Evolutionary conservation across 2,113 vertebrate genomes (phyloP).

Genomic region (Podocnemis expansa): DNA sequence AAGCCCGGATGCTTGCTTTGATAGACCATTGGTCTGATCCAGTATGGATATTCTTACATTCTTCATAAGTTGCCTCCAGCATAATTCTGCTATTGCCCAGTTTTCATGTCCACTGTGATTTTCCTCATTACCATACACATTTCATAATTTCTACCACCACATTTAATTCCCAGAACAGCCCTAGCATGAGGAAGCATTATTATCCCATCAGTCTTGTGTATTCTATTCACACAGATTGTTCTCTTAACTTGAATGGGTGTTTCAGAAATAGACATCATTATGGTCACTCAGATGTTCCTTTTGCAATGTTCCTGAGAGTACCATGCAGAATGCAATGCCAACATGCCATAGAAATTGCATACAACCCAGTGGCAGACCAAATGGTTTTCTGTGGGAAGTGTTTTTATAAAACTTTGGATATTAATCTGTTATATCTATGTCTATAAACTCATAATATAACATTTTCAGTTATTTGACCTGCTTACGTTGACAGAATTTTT

Average conservation of each 20-base stretch:
- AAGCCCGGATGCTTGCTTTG: too few relatives aligned
- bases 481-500: slow-evolving; percentile 43
- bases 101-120: not conserved
- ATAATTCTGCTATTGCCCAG: too few relatives aligned
- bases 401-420: slow-evolving; percentile 19
- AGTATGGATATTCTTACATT: too few relatives aligned
- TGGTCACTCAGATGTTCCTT: slow-evolving; percentile 2
- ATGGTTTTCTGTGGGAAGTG: slow-evolving; percentile 7
- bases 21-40: too few relatives aligned
- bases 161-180: not conserved
- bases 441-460: slow-evolving; percentile 26
- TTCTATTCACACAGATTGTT: not conserved
- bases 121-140: not conserved
- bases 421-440: slow-evolving; percentile 34
- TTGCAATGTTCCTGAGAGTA: not conserved
- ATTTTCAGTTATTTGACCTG: slow-evolving; percentile 32
- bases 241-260: not conserved
- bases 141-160: not conserved
- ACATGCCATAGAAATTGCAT: slow-evolving; percentile 5
- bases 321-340: not conserved
- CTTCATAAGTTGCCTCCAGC: too few relatives aligned
- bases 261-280: not conserved
- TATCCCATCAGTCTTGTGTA: not conserved
- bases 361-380: slow-evolving; percentile 34
- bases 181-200: not conserved